Base-by-base conservation (phyloP, 2,888 invertebrate genomes). In the Laothoe populi region DNA sequence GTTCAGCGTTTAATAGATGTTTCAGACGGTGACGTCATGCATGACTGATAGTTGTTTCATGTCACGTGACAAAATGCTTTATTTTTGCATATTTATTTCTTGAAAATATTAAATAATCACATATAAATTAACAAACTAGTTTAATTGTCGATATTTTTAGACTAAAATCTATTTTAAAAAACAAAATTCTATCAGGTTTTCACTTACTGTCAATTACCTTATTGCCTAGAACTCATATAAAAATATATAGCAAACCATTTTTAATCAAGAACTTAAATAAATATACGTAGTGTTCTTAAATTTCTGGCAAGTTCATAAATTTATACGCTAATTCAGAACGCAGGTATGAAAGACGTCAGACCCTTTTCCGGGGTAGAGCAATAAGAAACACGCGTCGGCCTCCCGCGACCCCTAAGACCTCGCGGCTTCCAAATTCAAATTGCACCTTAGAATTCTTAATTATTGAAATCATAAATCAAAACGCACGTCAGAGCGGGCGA, bases 401-500 rank as follows among this genome's bases (percentile, higher is more conserved):
- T 83, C 87, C 88, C 85, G 81, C 35, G 85, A 82, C 84, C 84
- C 85, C 85, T 79, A 79, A 81, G 81, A 84, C 82, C 82, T 81
- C 83, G 83, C 79, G 81, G 86, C 84, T 85, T 76, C 81, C 78
- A 89, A 91, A 92, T 92, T 92, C 92, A 92, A 92, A 92, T 91
- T 90, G 90, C 91, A 92, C 91, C 92, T 92, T 89, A 90, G 88
- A 91, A 91, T 92, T 92, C 92, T 92, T 92, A 92, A 92, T 92
- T 92, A 92, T 92, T 92, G 92, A 91, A 92, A 92, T 92, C 92
- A 88, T 92, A 92, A 92, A 92, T 92, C 92, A 92, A 88, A 90
- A 88, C 86, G 88, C 87, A 87, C 91, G 87, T 90, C 90, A 90
- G 90, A 81, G 90, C 87, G 86, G 81, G 86, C 87, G 90, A 90